Evolutionary conservation across 35 echinoderm and acorn worm species (phyloP).

Genomic region (Ophioderma brevispina): DNA sequence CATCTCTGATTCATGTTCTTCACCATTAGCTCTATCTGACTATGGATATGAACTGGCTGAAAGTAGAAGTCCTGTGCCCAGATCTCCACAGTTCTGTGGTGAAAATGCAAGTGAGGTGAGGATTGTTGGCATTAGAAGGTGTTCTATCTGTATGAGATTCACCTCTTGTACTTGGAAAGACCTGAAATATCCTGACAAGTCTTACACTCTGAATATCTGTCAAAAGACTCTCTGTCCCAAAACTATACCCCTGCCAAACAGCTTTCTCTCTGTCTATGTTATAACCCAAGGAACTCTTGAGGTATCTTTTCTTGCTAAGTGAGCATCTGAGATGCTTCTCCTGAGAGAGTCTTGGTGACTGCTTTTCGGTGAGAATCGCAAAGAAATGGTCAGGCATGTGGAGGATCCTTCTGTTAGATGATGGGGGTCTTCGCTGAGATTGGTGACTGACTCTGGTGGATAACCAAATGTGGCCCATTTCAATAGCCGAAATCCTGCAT

Average conservation of each 20-base stretch:
- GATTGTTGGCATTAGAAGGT: neutral
- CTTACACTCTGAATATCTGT: neutral
- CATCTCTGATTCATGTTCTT: no score
- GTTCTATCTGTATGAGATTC: neutral
- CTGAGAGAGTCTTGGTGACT: neutral
- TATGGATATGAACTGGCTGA: no score
- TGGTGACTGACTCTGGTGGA: neutral
- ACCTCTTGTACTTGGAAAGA: neutral
- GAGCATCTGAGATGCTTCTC: constrained; percentile 17
- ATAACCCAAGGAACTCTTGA: neutral
- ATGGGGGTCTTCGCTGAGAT: constrained; percentile 6
- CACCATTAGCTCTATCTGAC: no score
- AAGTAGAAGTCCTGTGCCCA: no score
- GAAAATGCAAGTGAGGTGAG: neutral
- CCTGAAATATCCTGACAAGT: neutral
- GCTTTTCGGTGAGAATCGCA: neutral
- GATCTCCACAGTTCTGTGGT: no score
- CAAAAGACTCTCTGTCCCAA: neutral
- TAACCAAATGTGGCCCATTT: constrained; percentile 74
- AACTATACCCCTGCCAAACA: neutral
- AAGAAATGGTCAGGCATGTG: neutral
- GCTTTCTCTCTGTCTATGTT: neutral
- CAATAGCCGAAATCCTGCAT: constrained; percentile 81
- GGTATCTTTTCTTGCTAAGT: neutral
- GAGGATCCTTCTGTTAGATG: neutral